Evolutionary conservation across 2,888 invertebrate genomes (phyloP).

Genomic region (Cosmia pyralina): DNA sequence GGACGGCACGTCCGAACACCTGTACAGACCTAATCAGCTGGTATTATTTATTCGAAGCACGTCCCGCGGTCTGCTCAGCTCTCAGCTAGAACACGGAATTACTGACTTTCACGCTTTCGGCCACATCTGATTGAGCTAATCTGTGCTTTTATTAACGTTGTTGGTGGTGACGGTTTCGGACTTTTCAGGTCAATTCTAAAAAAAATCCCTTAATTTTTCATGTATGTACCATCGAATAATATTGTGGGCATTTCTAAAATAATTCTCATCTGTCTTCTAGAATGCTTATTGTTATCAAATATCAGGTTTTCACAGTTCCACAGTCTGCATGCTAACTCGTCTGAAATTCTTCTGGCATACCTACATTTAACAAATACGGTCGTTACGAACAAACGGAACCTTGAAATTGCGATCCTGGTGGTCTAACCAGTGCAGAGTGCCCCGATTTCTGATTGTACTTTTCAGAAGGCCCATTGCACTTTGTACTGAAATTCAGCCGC

Average conservation of each 20-base stretch:
- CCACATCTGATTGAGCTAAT: slow-evolving; percentile 65
- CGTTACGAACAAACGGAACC: too few relatives aligned
- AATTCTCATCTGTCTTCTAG: neutral
- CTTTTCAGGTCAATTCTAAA: neutral
- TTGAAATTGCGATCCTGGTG: neutral
- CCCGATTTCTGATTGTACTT: neutral
- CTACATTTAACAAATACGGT: too few relatives aligned
- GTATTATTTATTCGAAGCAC: slow-evolving; percentile 75
- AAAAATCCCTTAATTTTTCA: too few relatives aligned
- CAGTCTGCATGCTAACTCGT: neutral
- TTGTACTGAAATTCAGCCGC: neutral
- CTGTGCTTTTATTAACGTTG: slow-evolving; percentile 60
- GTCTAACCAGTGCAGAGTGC: too few relatives aligned
- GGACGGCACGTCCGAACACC: slow-evolving; percentile 61
- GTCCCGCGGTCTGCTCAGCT: slow-evolving; percentile 54
- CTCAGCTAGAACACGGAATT: slow-evolving; percentile 52
- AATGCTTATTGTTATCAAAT: neutral
- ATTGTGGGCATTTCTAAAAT: neutral
- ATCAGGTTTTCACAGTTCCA: neutral
- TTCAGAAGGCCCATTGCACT: neutral
- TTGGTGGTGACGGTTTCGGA: neutral
- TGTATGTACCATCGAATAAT: too few relatives aligned
- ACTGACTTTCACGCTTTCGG: slow-evolving; percentile 56
- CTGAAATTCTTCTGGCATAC: neutral
- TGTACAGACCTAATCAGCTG: slow-evolving; percentile 74